Conservation (phyloP, 2,113 vertebrate genomes). For the Lucifuga dentata region DNA sequence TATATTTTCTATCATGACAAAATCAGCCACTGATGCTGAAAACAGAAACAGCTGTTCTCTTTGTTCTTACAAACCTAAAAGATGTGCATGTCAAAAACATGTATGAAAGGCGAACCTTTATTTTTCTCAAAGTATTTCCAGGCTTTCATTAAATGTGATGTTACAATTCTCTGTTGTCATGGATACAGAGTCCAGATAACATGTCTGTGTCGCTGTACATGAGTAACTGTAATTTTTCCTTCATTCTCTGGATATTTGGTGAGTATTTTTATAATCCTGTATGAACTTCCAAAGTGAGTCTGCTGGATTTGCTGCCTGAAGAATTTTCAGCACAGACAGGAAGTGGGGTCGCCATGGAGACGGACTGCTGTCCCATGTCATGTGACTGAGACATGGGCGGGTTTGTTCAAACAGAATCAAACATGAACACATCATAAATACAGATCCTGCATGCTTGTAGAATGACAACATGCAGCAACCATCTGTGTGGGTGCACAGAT, state of each 20-base stretch:
- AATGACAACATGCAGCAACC: slow-evolving; percentile 40
- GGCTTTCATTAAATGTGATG: slow-evolving; percentile 52
- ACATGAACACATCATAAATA: slow-evolving; percentile 15
- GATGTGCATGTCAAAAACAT: neutral
- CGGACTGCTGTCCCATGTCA: slow-evolving; percentile 7
- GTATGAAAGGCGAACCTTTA: neutral
- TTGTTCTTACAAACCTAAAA: no score
- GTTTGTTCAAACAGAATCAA: neutral
- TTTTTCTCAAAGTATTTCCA: slow-evolving; percentile 25
- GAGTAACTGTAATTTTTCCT: neutral
- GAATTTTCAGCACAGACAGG: neutral
- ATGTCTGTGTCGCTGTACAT: neutral
- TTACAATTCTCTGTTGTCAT: slow-evolving; percentile 72
- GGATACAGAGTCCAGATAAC: slow-evolving; percentile 60
- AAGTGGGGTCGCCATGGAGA: slow-evolving; percentile 3
- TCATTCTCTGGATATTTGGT: slow-evolving; percentile 13
- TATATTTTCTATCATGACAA: no score
- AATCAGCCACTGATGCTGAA: no score
- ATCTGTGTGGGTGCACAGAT: slow-evolving; percentile 60
- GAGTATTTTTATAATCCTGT: slow-evolving; percentile 4
- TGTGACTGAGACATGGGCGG: no score
- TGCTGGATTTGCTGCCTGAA: slow-evolving; percentile 16
- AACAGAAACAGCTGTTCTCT: no score
- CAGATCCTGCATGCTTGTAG: slow-evolving; percentile 35
- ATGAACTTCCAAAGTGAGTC: neutral